Evolutionary conservation across 2,888 invertebrate species (phyloP).

Genomic region (Oligia strigilis): DNA sequence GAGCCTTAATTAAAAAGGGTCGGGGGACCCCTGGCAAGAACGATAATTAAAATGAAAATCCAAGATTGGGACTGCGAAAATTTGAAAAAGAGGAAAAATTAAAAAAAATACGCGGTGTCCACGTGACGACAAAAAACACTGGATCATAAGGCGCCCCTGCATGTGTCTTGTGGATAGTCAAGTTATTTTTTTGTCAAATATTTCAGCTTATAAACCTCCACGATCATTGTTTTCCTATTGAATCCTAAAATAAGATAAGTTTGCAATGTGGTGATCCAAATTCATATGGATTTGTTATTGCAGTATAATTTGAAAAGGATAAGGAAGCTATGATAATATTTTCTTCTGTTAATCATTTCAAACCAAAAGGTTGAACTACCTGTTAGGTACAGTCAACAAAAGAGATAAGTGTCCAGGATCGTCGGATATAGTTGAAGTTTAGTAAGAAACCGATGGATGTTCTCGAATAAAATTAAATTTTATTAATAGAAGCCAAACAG

Average conservation of each 20-base stretch:
- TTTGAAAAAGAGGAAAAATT: too few relatives aligned
- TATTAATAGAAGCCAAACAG: too few relatives aligned
- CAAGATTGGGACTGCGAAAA: too few relatives aligned
- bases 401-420: too few relatives aligned
- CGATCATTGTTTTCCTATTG: background rate
- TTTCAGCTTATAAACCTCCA: background rate
- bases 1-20: too few relatives aligned
- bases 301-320: background rate
- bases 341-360: background rate
- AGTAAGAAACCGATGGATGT: too few relatives aligned
- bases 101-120: background rate
- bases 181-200: background rate
- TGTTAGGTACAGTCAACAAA: background rate
- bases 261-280: background rate
- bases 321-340: background rate
- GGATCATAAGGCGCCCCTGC: background rate
- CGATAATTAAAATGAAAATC: too few relatives aligned
- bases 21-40: too few relatives aligned
- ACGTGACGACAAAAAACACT: background rate
- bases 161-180: background rate
- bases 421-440: too few relatives aligned
- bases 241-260: background rate
- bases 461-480: too few relatives aligned
- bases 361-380: background rate
- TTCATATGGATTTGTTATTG: background rate